These are phyloP conservation scores for Seriola rivoliana DNA, from an alignment of 2,113 vertebrate species.

Conservation along the genomic window DNA sequence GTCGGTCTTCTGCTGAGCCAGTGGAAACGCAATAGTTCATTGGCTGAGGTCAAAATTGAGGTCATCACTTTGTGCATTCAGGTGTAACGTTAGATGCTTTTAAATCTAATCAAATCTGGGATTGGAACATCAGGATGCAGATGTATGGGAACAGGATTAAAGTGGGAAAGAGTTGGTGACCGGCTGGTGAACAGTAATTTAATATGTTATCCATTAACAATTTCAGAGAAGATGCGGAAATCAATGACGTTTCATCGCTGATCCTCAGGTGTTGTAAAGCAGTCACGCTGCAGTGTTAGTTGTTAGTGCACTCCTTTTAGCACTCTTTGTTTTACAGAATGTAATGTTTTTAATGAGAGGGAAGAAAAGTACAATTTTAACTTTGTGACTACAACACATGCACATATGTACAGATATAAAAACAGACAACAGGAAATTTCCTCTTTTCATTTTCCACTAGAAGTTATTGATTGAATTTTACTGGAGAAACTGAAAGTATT, in stretches of 20 bases:
- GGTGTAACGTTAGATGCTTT: conserved; percentile 67
- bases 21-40: conserved; percentile 69
- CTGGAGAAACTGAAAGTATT: background rate
- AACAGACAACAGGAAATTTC: background rate
- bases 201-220: background rate
- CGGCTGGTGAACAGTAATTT: background rate
- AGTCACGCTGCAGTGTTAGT: too few relatives aligned
- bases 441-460: background rate
- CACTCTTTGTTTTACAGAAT: background rate
- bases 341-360: background rate
- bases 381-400: background rate
- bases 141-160: background rate
- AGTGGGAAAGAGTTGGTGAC: background rate
- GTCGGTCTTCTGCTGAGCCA: conserved; percentile 65
- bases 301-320: too few relatives aligned
- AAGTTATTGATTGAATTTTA: background rate
- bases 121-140: conserved; percentile 1
- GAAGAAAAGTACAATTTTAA: too few relatives aligned
- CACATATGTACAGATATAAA: too few relatives aligned
- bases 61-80: conserved; percentile 54
- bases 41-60: conserved; percentile 60
- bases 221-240: background rate
- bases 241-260: too few relatives aligned
- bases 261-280: too few relatives aligned
- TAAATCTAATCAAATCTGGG: conserved; percentile 41